Conservation (phyloP, 2,888 invertebrate species). For the Leucophenga maculata region DNA sequence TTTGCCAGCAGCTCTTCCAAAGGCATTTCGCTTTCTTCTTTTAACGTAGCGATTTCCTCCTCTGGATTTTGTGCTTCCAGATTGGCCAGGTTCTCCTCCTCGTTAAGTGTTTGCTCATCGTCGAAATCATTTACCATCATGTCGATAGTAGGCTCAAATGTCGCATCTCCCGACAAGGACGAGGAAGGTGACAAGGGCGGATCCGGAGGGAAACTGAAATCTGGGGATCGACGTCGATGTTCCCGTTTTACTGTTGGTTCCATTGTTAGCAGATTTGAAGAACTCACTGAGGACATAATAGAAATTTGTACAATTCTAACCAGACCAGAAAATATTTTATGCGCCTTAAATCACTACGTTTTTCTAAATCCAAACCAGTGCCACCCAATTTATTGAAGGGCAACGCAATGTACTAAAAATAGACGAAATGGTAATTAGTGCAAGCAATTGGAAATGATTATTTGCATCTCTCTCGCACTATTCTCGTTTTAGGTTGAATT, state of each 20-base stretch:
- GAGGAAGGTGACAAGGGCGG: constrained; percentile 63
- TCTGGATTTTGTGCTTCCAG: constrained; percentile 87
- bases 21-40: constrained; percentile 96
- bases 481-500: no score
- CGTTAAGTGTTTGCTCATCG: constrained; percentile 96
- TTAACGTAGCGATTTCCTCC: constrained; percentile 90
- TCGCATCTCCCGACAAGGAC: constrained; percentile 69
- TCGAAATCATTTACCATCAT: constrained; percentile 99
- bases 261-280: constrained; percentile 5
- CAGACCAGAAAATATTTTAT: not conserved
- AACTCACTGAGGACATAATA: constrained; percentile 9
- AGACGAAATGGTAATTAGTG: no score
- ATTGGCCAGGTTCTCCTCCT: constrained; percentile 95
- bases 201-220: constrained; percentile 36
- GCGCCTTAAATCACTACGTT: no score
- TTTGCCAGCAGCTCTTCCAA: constrained; percentile 91
- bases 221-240: constrained; percentile 54
- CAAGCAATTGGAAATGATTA: no score
- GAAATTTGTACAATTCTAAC: not conserved
- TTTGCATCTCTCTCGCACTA: no score
- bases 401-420: no score
- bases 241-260: constrained; percentile 40
- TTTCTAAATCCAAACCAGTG: not conserved
- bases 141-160: constrained; percentile 94
- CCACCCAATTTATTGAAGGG: no score